Conservation (phyloP, 1,140 invertebrate species). For the Philotrypesis tridentata region DNA sequence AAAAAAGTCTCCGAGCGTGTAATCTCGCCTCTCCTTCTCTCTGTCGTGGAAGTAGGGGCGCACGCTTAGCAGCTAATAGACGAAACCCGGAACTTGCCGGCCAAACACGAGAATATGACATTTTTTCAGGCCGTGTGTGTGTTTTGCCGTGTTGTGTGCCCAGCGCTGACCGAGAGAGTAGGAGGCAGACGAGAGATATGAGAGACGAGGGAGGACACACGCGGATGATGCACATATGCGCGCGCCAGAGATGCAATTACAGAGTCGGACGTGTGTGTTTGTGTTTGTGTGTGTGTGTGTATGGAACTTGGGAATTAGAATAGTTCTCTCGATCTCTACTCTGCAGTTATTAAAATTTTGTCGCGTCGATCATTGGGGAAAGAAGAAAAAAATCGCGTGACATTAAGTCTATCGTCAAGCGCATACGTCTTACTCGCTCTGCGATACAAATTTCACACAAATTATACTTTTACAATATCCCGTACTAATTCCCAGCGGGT, state of each 20-base stretch:
- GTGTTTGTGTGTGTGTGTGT: too few relatives aligned
- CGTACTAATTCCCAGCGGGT: not conserved
- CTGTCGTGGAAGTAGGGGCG: not conserved
- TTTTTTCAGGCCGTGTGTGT: not conserved
- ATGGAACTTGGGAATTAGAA: too few relatives aligned
- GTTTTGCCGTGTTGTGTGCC: too few relatives aligned
- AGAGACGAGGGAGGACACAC: not conserved
- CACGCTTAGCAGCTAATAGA: slow-evolving; percentile 22
- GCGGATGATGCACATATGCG: not conserved
- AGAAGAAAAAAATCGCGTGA: too few relatives aligned
- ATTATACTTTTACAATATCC: not conserved
- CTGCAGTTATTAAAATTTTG: too few relatives aligned
- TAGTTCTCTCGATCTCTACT: too few relatives aligned
- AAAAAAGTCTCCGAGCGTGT: slow-evolving; percentile 14
- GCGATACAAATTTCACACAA: not conserved
- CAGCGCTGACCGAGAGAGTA: too few relatives aligned
- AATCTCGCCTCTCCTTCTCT: too few relatives aligned
- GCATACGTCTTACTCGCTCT: not conserved
- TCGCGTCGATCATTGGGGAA: too few relatives aligned
- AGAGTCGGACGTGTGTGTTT: too few relatives aligned
- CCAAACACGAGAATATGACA: not conserved
- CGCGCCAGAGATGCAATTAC: not conserved
- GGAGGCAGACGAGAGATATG: too few relatives aligned
- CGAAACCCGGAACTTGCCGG: slow-evolving; percentile 11
- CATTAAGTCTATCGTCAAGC: too few relatives aligned